Conservation (phyloP, 2,113 vertebrate species). For the Istiophorus platypterus region DNA sequence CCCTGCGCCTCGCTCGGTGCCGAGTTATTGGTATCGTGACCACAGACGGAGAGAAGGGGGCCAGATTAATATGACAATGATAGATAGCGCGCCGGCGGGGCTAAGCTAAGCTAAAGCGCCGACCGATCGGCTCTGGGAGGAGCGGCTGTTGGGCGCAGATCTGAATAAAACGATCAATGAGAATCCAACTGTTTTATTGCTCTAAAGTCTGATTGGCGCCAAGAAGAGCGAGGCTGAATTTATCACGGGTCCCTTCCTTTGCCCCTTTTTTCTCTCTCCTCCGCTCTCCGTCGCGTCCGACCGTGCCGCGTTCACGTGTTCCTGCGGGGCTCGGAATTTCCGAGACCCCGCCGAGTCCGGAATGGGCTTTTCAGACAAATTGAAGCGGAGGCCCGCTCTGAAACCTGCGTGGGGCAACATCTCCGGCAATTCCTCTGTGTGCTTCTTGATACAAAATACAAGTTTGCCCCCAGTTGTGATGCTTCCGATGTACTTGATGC, state of each 20-base stretch:
- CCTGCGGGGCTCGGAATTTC: conserved; percentile 41
- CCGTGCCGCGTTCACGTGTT: conserved; percentile 65
- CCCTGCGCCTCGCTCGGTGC: conserved; percentile 51
- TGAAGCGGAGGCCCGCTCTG: not conserved
- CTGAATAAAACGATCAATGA: conserved; percentile 16
- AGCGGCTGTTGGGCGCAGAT: not conserved
- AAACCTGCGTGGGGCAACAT: not conserved
- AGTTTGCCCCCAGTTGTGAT: no score
- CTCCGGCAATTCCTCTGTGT: not conserved
- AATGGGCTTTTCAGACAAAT: not conserved
- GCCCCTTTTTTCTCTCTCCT: conserved; percentile 60
- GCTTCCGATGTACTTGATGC: no score
- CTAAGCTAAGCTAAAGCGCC: conserved; percentile 52
- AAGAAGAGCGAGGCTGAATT: conserved; percentile 63
- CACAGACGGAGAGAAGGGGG: conserved; percentile 43
- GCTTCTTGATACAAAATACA: not conserved
- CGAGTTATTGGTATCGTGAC: conserved; percentile 61
- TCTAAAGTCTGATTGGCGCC: conserved; percentile 72
- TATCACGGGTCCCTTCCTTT: conserved; percentile 57
- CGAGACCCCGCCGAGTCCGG: rapidly evolving
- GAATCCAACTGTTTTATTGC: conserved; percentile 7
- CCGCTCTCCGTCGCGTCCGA: conserved; percentile 52
- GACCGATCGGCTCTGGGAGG: not conserved
- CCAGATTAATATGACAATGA: conserved; percentile 73
- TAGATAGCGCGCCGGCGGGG: conserved; percentile 62